Conservation (phyloP, 2,113 vertebrate species). For the Thomomys bottae region DNA sequence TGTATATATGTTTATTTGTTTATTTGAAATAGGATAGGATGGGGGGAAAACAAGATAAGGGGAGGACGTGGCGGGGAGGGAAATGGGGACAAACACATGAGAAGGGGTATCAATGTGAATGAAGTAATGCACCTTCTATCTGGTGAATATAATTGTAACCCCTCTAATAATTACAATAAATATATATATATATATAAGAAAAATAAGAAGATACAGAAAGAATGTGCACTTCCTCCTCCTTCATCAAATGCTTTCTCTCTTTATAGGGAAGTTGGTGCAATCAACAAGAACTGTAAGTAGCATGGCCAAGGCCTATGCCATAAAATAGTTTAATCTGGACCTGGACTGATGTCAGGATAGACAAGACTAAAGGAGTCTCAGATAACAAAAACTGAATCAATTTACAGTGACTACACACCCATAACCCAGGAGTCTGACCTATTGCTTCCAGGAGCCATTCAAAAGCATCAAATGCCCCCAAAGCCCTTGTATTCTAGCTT, state of each 20-base stretch:
- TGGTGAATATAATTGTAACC: too few species aligned
- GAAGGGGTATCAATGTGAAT: too few species aligned
- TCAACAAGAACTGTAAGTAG: background rate
- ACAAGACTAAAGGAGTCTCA: background rate
- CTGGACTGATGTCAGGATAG: background rate
- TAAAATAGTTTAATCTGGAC: background rate
- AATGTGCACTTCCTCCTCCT: background rate
- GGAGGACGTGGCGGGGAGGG: too few species aligned
- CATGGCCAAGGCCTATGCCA: background rate
- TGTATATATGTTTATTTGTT: too few species aligned
- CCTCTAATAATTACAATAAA: too few species aligned
- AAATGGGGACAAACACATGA: too few species aligned
- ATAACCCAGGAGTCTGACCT: background rate
- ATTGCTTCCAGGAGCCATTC: background rate
- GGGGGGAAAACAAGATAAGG: too few species aligned
- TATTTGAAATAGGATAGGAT: too few species aligned
- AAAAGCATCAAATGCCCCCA: background rate
- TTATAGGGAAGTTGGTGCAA: background rate
- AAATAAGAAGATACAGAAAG: background rate
- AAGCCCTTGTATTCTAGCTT: background rate
- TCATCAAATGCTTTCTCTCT: background rate
- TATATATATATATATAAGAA: too few species aligned
- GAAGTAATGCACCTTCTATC: too few species aligned
- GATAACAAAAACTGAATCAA: background rate
- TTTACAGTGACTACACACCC: background rate